phyloP scores from a whole-genome alignment of 2,888 invertebrate species.

The Liodrosophila aerea region DNA sequence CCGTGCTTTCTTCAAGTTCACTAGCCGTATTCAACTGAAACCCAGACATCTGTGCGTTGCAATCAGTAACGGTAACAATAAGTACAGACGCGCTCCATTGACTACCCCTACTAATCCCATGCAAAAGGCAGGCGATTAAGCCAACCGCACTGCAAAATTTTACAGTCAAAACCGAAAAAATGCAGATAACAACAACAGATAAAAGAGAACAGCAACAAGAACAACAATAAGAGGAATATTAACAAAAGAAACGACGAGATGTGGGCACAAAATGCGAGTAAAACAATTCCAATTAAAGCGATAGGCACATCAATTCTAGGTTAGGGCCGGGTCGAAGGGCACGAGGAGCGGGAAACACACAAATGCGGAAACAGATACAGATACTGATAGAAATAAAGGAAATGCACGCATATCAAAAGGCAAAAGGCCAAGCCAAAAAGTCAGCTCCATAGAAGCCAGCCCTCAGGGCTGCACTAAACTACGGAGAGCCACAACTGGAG shows the following conservation, averaged over 20 bases:
- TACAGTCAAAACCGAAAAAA: constrained; percentile 53
- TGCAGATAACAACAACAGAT: constrained; percentile 62
- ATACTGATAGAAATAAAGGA: constrained; percentile 39
- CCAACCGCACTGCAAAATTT: constrained; percentile 50
- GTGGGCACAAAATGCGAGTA: constrained; percentile 60
- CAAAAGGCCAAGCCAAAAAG: constrained; percentile 39
- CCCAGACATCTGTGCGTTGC: constrained; percentile 63
- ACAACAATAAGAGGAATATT: constrained; percentile 27
- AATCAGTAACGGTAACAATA: constrained; percentile 66
- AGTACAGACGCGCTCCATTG: constrained; percentile 6
- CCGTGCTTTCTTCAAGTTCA: constrained; percentile 16
- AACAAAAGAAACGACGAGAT: constrained; percentile 52
- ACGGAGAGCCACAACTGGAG: background rate
- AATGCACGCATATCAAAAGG: constrained; percentile 47
- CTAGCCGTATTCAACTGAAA: constrained; percentile 12
- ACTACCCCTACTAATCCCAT: constrained; percentile 57
- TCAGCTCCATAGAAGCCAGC: constrained; percentile 8
- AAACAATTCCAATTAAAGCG: constrained; percentile 67
- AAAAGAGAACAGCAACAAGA: constrained; percentile 28
- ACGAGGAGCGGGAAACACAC: background rate
- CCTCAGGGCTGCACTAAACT: constrained; percentile 38
- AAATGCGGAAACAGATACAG: constrained; percentile 3
- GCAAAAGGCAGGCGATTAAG: constrained; percentile 59
- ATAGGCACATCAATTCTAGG: constrained; percentile 34
- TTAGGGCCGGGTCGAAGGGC: background rate